Evolutionary conservation across 2,113 vertebrate species (phyloP).

Genomic region (Ctenomys sociabilis): DNA sequence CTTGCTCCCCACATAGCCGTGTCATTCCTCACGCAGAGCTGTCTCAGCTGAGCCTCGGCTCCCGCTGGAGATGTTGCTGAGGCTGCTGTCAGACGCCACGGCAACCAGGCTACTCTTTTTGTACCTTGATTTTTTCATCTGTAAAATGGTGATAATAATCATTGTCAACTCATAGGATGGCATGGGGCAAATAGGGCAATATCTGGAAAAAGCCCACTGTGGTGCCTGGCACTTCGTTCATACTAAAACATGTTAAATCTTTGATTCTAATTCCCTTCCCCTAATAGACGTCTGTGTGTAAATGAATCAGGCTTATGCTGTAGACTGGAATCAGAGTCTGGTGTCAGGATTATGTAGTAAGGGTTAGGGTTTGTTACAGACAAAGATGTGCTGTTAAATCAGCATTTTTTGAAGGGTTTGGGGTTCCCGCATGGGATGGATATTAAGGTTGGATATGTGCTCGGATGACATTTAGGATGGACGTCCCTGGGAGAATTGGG

Average conservation of each 20-base stretch:
- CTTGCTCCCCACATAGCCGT: too few species aligned
- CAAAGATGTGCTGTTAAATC: not conserved
- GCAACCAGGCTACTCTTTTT: not conserved
- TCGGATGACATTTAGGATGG: not conserved
- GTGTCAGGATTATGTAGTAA: not conserved
- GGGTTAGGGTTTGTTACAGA: not conserved
- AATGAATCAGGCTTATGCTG: not conserved
- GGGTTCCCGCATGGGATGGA: not conserved
- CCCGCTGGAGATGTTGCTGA: not conserved
- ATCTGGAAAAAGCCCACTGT: not conserved
- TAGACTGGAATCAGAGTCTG: not conserved
- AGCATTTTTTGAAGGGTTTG: slow-evolving; percentile 11
- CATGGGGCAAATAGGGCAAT: not conserved
- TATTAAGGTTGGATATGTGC: not conserved
- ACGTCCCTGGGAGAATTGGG: not conserved
- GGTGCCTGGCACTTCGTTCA: not conserved
- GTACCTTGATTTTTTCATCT: not conserved
- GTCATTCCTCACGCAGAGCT: not conserved
- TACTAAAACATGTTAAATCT: not conserved
- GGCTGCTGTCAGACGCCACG: not conserved
- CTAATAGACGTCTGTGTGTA: not conserved
- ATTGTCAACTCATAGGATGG: not conserved
- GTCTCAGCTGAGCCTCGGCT: not conserved
- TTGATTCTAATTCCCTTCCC: not conserved
- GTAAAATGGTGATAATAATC: slow-evolving; percentile 3